Evolutionary conservation across 1,140 invertebrate species (phyloP).

Genomic region (Ericerus pela): DNA sequence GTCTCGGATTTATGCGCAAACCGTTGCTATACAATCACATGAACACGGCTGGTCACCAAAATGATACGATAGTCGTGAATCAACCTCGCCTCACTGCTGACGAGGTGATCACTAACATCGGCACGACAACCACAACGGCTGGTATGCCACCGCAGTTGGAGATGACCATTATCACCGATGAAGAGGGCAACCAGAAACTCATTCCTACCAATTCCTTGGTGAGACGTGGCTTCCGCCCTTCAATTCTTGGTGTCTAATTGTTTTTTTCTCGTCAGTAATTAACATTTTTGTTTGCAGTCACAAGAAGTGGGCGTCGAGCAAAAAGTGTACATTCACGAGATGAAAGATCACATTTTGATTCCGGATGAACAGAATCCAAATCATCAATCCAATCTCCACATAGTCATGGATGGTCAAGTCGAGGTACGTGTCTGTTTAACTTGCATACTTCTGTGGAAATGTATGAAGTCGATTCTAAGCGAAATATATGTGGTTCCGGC

Average conservation of each 20-base stretch:
- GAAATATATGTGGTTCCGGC: no score
- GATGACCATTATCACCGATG: conserved; percentile 28
- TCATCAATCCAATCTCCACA: not conserved
- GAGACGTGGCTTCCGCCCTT: conserved; percentile 4
- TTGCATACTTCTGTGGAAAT: no score
- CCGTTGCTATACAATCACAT: conserved; percentile 64
- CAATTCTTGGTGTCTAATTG: not conserved
- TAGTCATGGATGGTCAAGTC: conserved; percentile 2
- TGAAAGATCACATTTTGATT: not conserved
- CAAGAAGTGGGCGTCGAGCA: not conserved
- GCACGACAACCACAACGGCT: conserved; percentile 32
- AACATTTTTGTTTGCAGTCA: not conserved
- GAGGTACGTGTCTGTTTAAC: no score
- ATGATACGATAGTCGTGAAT: conserved; percentile 63
- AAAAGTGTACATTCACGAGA: not conserved
- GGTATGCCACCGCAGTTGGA: conserved; percentile 31
- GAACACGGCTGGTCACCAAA: conserved; percentile 50
- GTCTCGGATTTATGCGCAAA: conserved; percentile 68
- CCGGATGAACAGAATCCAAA: not conserved
- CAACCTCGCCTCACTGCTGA: conserved; percentile 50
- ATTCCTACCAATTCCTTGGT: conserved; percentile 18
- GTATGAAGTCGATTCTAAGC: not conserved
- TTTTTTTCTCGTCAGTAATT: not conserved
- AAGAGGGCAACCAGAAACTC: conserved; percentile 23
- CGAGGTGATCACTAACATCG: conserved; percentile 28